Evolutionary conservation across 2,888 invertebrate genomes (phyloP), one percentile per base, ranked within the genome.

Genomic region (Phortica magna): DNA sequence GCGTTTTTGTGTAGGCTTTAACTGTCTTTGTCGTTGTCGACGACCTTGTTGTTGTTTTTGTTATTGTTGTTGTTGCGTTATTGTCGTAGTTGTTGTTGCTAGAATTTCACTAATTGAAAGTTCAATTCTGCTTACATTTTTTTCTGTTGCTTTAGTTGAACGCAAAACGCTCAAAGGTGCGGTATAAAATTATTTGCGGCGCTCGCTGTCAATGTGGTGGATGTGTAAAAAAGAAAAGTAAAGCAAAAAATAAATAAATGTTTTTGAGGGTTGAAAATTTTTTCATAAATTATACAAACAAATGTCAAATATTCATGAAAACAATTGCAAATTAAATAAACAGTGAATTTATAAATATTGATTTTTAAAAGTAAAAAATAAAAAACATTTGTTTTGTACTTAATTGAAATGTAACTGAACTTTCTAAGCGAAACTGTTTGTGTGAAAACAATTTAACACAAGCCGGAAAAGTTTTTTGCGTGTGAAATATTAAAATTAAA

Each of bases 141-240:
- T 74, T 75, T 75, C 79, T 77, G 78, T 57, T 78, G 73, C 82
- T 77, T 79, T 83, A 89, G 89, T 89, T 83, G 77, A 76, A 79
- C 83, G 84, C 83, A 88, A 83, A 86, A 84, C 83, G 87, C 84
- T 81, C 88, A 83, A 79, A 83, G 78, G 86, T 83, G 79, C 84
- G 84, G 89, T 85, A 81, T 74, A 53, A 42, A 61, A 17, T 61
- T 61, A 17, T 6, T 55, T 55, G 55, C 55, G 55, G 55, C 55
- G 17, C 7, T n/a, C 17, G n/a, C 7, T 14, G 12, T 6, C 17
- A 65, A 65, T n/a, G 41, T 31, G 31, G 39, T 14, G 65, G 75
- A 73, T 64, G 72, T 19, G 39, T 10, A 39, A 39, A 71, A n/a
- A 76, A 67, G 72, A 79, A 17, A 22, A 22, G 10, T 14, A 19